Evolutionary conservation across 2,888 invertebrate genomes (phyloP).

Genomic region (Seira ritae): DNA sequence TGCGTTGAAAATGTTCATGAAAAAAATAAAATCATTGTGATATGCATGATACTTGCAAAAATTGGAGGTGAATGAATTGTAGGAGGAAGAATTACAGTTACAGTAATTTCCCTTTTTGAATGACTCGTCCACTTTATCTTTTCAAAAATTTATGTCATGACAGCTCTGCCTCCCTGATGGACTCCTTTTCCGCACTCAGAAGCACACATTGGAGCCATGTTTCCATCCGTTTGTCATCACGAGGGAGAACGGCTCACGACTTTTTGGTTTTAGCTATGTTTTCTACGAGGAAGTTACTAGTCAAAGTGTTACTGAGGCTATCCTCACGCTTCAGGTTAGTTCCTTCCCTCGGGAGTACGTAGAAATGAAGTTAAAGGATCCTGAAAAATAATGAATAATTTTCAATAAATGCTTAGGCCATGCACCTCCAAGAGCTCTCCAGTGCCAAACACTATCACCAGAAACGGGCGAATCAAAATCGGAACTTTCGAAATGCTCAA

Average conservation of each 20-base stretch:
- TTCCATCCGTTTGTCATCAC: slow-evolving; percentile 99
- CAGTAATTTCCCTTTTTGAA: no score
- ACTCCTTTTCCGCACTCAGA: slow-evolving; percentile 95
- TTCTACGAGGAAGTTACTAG: slow-evolving; percentile 98
- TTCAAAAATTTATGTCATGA: slow-evolving; percentile 72
- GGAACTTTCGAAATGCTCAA: slow-evolving; percentile 70
- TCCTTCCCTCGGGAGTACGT: no score
- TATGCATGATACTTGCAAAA: no score
- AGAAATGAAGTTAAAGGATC: no score
- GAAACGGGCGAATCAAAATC: slow-evolving; percentile 70
- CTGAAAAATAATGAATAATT: no score
- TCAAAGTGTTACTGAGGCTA: slow-evolving; percentile 93
- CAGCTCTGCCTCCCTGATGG: slow-evolving; percentile 97
- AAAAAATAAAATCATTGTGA: no score
- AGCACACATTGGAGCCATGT: slow-evolving; percentile 87
- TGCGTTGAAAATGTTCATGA: no score
- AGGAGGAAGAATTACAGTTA: no score
- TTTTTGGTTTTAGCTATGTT: slow-evolving; percentile 95
- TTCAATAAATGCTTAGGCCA: slow-evolving; percentile 79
- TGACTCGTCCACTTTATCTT: slow-evolving; percentile 17
- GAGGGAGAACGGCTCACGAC: slow-evolving; percentile 95
- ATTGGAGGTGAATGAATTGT: no score
- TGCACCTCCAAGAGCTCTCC: slow-evolving; percentile 92
- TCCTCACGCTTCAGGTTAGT: slow-evolving; percentile 92
- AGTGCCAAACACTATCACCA: slow-evolving; percentile 81